Evolutionary conservation across 2,797 vertebrate species (phyloP), one percentile per base, ranked within the genome.

Genomic region (Danio kyathit): DNA sequence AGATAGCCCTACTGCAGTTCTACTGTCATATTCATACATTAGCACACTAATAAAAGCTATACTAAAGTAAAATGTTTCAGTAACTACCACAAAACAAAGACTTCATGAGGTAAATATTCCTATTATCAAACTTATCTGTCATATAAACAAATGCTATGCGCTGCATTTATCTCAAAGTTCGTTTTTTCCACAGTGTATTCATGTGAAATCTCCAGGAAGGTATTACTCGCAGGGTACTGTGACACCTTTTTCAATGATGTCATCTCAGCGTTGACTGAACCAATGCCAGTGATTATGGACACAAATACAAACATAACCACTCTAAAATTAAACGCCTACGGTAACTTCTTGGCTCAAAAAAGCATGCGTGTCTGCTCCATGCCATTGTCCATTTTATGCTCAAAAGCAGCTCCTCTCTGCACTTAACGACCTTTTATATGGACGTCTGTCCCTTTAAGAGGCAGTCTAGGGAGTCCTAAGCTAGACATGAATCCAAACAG

Each of bases 391-490:
- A 38, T 59, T 64, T 43, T 48, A 19, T 10, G 49, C 48, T 48
- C 8, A 21, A 48, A 61, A 38, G 46, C 57, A 72, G 72, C 56
- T 71, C 16, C 61, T 77, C 69, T 19, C 64, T 82, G 87, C 82
- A 87, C 82, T 86, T 90, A 90, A 86, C 46, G 12, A 72, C 74
- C 76, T 77, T 87, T 82, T 83, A 84, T 74, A 75, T 80, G 43
- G 78, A 79, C 2, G 83, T 79, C 81, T 94, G 88, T 82, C 82
- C 89, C 94, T 95, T 95, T 95, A 95, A 95, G 90, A 93, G 94
- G 94, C 91, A 92, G 94, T 87, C 80, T 89, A 78, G 84, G 84
- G 86, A 81, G 84, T 82, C 86, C 80, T 83, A 56, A 83, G 80
- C 85, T 86, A 88, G 88, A 89, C 87, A 85, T 74, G 82, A 81